Evolutionary conservation across 1,140 invertebrate species (phyloP).

Genomic region (Ceratoteleas bidentatus): DNA sequence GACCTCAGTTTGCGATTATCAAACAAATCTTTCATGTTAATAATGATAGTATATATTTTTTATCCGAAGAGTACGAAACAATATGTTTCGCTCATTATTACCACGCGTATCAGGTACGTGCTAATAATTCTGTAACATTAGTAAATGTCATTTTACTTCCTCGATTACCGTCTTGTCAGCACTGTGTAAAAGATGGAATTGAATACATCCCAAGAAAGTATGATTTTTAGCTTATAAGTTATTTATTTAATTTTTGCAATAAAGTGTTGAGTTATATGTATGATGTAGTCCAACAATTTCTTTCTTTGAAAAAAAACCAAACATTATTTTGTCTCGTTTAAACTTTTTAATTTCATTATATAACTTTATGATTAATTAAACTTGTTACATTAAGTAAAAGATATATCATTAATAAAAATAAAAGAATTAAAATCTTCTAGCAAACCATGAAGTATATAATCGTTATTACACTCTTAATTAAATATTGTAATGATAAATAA

Average conservation of each 20-base stretch:
- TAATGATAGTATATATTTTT: slow-evolving; percentile 28
- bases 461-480: no score
- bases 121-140: slow-evolving; percentile 18
- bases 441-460: slow-evolving; percentile 1
- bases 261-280: no score
- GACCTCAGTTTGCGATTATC: slow-evolving; percentile 30
- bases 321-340: slow-evolving; percentile 15
- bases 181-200: not conserved
- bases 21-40: slow-evolving; percentile 34
- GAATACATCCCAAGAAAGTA: slow-evolving; percentile 30
- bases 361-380: no score
- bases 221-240: slow-evolving; percentile 12
- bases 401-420: no score
- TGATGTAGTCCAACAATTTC: not conserved
- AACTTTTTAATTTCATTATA: not conserved
- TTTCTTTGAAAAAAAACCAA: no score
- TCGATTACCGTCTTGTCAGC: slow-evolving; percentile 32
- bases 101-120: slow-evolving; percentile 26
- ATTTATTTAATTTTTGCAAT: no score
- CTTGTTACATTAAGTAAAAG: no score
- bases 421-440: not conserved
- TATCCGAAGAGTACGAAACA: slow-evolving; percentile 24
- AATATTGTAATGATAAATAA: not conserved
- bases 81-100: slow-evolving; percentile 41
- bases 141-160: slow-evolving; percentile 40